These are phyloP conservation scores for Poeciliopsis retropinna DNA, from an alignment of 2,113 vertebrate genomes.

Conservation along the genomic window DNA sequence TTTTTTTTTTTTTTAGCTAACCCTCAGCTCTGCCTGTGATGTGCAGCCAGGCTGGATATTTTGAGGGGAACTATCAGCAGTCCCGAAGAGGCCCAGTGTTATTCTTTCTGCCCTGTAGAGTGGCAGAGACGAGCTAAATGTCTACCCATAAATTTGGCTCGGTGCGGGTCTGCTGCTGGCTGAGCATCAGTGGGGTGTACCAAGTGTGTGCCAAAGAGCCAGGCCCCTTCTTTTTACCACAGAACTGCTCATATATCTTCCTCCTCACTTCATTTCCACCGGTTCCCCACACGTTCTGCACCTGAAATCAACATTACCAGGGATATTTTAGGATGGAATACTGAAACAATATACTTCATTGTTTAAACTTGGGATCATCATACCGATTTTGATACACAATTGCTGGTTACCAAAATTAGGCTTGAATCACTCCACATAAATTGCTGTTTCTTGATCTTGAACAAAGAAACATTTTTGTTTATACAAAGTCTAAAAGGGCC, in stretches of 20 bases:
- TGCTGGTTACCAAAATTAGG: not conserved
- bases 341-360: slow-evolving; percentile 27
- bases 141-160: slow-evolving; percentile 68
- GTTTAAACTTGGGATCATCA: slow-evolving; percentile 32
- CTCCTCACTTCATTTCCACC: slow-evolving; percentile 56
- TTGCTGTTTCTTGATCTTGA: not conserved
- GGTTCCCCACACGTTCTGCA: slow-evolving; percentile 35
- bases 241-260: slow-evolving; percentile 54
- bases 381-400: slow-evolving; percentile 1
- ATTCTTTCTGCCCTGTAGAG: slow-evolving; percentile 65
- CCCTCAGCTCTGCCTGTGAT: slow-evolving; percentile 54
- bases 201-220: slow-evolving; percentile 53
- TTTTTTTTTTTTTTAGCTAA: slow-evolving; percentile 39
- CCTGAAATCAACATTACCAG: slow-evolving; percentile 58
- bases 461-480: not conserved
- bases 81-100: slow-evolving; percentile 39
- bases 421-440: not conserved
- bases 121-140: slow-evolving; percentile 66
- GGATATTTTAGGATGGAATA: slow-evolving; percentile 35
- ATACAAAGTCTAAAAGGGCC: not conserved
- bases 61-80: slow-evolving; percentile 49
- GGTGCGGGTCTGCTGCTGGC: slow-evolving; percentile 50
- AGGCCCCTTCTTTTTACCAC: slow-evolving; percentile 43
- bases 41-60: slow-evolving; percentile 53
- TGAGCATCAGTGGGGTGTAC: slow-evolving; percentile 53